Evolutionary conservation across 2,888 invertebrate genomes (phyloP).

Genomic region (Platycnemis pennipes): DNA sequence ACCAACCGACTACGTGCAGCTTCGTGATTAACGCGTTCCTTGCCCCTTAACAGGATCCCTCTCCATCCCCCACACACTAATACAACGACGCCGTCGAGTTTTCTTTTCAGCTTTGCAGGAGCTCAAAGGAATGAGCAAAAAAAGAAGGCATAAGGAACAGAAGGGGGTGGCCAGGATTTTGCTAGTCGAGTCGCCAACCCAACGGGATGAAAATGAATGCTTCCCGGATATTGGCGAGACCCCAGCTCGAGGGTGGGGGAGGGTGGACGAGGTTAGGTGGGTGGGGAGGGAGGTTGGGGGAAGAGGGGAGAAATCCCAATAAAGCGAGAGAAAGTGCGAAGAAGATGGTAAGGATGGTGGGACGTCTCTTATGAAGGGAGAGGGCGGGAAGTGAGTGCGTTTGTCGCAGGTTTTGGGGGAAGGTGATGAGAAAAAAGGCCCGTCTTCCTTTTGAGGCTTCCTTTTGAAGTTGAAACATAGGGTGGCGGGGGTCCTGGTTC

Average conservation of each 20-base stretch:
- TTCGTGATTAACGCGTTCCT: not conserved
- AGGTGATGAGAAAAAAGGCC: slow-evolving; percentile 7
- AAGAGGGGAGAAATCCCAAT: not conserved
- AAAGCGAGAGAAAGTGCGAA: not conserved
- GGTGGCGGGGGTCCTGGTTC: not conserved
- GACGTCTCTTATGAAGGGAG: not conserved
- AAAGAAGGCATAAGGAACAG: not conserved
- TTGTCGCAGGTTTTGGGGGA: not conserved
- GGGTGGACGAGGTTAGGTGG: not conserved
- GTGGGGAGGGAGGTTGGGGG: not conserved
- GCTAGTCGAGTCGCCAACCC: not conserved
- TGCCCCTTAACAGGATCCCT: no score
- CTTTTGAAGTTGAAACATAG: slow-evolving; percentile 2
- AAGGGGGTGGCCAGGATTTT: not conserved
- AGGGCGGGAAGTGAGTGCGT: not conserved
- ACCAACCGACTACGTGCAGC: not conserved
- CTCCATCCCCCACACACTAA: not conserved
- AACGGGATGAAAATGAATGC: slow-evolving; percentile 11
- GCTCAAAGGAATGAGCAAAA: slow-evolving; percentile 1
- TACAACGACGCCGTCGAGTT: not conserved
- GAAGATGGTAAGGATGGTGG: not conserved
- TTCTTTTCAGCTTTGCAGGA: not conserved
- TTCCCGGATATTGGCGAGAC: slow-evolving; percentile 31
- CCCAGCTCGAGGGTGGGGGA: not conserved
- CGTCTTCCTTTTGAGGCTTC: not conserved